Evolutionary conservation across 2,888 invertebrate genomes (phyloP).

Genomic region (Zaprionus bogoriensis): DNA sequence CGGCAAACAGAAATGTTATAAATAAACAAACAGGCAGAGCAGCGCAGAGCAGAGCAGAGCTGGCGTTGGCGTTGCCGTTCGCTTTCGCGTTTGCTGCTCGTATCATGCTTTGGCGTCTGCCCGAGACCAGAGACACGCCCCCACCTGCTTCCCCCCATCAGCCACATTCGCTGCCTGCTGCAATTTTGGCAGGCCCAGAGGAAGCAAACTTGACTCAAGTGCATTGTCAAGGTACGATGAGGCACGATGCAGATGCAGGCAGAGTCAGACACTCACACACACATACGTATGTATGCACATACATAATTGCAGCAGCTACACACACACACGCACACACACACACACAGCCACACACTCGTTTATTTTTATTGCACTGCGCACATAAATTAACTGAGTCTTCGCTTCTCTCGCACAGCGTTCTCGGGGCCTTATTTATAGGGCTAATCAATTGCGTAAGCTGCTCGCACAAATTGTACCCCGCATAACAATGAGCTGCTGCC

Average conservation of each 20-base stretch:
- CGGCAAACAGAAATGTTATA: constrained; percentile 68
- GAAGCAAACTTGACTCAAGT: constrained; percentile 76
- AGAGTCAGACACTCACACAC: constrained; percentile 22
- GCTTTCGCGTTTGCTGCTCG: constrained; percentile 25
- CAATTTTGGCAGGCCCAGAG: constrained; percentile 55
- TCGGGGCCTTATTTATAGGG: constrained; percentile 3
- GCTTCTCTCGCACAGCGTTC: neutral
- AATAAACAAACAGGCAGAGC: constrained; percentile 61
- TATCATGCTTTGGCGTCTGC: constrained; percentile 40
- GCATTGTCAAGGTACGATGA: constrained; percentile 69
- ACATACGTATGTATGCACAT: constrained; percentile 5
- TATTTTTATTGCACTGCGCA: constrained; percentile 42
- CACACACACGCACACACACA: constrained; percentile 5
- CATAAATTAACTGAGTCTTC: constrained; percentile 57
- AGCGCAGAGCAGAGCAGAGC: too few relatives aligned
- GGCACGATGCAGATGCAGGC: constrained; percentile 18
- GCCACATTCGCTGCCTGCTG: constrained; percentile 3
- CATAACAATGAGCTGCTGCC: constrained; percentile 36
- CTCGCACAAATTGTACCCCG: constrained; percentile 18
- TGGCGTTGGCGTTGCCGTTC: neutral
- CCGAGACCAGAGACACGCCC: too few relatives aligned
- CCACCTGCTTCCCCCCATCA: neutral
- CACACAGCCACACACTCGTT: constrained; percentile 40
- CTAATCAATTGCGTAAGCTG: constrained; percentile 58
- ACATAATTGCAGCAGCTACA: constrained; percentile 12